Percentiles rank a stretch among this genome's conserved stretches.
phyloP scores from a whole-genome alignment of 2,113 vertebrate species.

The Oreochromis tanganicae region DNA sequence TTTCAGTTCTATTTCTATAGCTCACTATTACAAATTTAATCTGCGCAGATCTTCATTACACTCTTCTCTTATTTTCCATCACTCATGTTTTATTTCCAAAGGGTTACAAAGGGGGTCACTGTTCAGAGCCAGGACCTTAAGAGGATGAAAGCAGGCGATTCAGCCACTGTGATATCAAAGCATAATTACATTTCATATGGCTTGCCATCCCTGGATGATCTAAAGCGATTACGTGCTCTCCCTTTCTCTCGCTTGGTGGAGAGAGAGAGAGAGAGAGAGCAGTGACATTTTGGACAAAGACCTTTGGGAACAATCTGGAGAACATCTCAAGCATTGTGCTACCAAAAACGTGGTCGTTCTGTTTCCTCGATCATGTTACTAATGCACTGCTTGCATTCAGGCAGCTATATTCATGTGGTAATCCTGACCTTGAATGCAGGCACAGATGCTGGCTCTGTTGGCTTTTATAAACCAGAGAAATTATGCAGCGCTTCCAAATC shows the following conservation, averaged over 20 bases:
- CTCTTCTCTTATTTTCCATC: not conserved
- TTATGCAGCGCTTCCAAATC: not conserved
- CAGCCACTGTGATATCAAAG: constrained; percentile 49
- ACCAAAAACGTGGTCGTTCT: not conserved
- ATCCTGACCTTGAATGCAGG: constrained; percentile 43
- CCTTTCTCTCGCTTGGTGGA: not conserved
- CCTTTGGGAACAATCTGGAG: constrained; percentile 10
- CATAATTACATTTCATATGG: constrained; percentile 40
- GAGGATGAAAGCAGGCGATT: constrained; percentile 2
- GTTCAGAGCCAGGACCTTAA: constrained; percentile 13
- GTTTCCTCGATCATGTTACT: constrained; percentile 1
- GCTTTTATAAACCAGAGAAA: constrained; percentile 8
- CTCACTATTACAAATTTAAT: not conserved
- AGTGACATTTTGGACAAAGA: constrained; percentile 17
- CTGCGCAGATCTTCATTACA: rapidly evolving
- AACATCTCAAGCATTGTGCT: not conserved
- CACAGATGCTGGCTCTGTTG: not conserved
- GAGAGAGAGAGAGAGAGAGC: not conserved
- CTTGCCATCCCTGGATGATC: constrained; percentile 25
- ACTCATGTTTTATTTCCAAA: not conserved
- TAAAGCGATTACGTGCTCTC: not conserved
- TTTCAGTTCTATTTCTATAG: not conserved
- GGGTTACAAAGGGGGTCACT: constrained; percentile 5
- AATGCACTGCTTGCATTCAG: constrained; percentile 13
- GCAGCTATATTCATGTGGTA: constrained; percentile 1